Evolutionary conservation across 2,888 invertebrate species (phyloP), one percentile per base, ranked within the genome.

Genomic region (Hylaea fasciaria): DNA sequence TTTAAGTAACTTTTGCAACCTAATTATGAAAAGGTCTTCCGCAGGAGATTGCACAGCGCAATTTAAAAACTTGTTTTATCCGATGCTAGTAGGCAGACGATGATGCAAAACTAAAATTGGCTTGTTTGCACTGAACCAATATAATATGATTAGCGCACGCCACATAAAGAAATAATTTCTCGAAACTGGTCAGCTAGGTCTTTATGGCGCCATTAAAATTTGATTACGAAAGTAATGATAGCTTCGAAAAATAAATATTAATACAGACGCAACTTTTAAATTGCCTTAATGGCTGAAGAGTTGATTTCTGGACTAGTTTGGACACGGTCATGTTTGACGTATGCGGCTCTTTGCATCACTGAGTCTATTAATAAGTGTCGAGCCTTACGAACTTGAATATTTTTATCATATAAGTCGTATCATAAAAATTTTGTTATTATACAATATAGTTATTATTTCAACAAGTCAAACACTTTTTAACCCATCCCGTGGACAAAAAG

Each of bases 201-300:
- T 70, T 69, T 65, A 75, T 57, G 62, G 67, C 60, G 68, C 70
- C 60, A 64, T 71, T 62, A 70, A 69, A 67, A 66, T 70, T 71
- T 69, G 67, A 75, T 77, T 78, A 76, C 69, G 69, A 76, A 76
- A 76, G 57, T 69, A 71, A 74, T 74, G 70, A 65, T 69, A 64
- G 66, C 64, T 71, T 57, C 61, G 59, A 65, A 65, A 62, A 62
- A 61, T 58, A 58, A 60, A 65, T 64, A 69, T 64, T 66, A 64
- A 65, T 47, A 43, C 41, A 62, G 58, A 66, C 46, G 62, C 58
- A 61, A 62, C 51, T 64, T 65, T 51, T 52, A 62, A 53, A 52
- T 62, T 62, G 41, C 54, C 22, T 35, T 49, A 13, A 59, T 51
- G 28, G 43, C 35, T 46, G 48, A 54, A 13, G 45, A 43, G 44